These are phyloP conservation scores for Orchesella flavescens DNA, from an alignment of 2,888 invertebrate species.

Conservation along the genomic window DNA sequence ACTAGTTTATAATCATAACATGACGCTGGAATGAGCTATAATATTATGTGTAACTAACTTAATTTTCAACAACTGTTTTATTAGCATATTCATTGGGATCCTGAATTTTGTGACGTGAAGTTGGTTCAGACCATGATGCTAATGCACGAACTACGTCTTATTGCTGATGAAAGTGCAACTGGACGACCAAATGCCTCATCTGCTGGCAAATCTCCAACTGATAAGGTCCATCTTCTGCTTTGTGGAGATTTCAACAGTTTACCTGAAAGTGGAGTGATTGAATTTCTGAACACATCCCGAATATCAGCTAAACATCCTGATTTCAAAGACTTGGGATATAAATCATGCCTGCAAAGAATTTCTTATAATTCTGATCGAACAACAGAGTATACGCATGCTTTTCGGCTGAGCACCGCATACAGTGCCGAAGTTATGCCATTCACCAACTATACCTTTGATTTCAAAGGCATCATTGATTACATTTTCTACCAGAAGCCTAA, in stretches of 20 bases:
- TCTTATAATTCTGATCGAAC: constrained; percentile 76
- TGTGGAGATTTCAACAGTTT: constrained; percentile 99
- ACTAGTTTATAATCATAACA: no score
- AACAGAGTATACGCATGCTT: constrained; percentile 95
- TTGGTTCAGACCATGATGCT: constrained; percentile 99
- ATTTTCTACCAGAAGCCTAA: constrained; percentile 97
- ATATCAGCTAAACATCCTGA: constrained; percentile 94
- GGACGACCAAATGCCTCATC: constrained; percentile 75
- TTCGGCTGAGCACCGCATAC: constrained; percentile 95
- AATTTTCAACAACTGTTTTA: constrained; percentile 84
- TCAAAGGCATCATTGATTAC: constrained; percentile 99
- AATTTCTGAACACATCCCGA: constrained; percentile 92
- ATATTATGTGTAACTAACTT: neutral
- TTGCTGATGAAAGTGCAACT: constrained; percentile 81
- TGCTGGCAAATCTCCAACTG: constrained; percentile 71
- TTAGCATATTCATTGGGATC: constrained; percentile 99
- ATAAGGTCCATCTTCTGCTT: constrained; percentile 90
- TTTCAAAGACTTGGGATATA: constrained; percentile 96
- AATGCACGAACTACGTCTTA: constrained; percentile 91
- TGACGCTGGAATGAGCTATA: no score
- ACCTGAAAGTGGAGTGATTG: constrained; percentile 97
- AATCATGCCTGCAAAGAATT: constrained; percentile 90
- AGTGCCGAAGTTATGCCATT: constrained; percentile 96
- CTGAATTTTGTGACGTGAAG: constrained; percentile 99
- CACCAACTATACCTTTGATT: constrained; percentile 99